These are phyloP conservation scores for Eupeodes latifasciatus DNA, from an alignment of 2,888 invertebrate species.

Conservation along the genomic window DNA sequence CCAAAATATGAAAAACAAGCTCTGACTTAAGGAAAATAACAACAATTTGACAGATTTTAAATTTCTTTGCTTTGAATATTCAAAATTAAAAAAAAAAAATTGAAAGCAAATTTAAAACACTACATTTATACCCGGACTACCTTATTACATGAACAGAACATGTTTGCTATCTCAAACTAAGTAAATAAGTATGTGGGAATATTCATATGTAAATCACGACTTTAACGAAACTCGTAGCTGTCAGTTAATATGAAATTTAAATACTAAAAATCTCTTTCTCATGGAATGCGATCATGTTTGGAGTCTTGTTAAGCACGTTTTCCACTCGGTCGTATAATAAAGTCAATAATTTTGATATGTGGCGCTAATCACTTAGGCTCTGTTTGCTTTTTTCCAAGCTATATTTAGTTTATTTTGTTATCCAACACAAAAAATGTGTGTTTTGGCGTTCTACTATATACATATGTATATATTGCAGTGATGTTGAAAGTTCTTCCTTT, in stretches of 20 bases:
- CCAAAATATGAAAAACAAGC: too few relatives aligned
- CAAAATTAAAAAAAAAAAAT: background rate
- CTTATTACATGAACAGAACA: conserved; percentile 6
- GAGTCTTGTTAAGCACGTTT: conserved; percentile 19
- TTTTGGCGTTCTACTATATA: conserved; percentile 15
- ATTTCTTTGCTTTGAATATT: background rate
- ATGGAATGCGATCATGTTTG: conserved; percentile 15
- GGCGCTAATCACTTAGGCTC: conserved; percentile 31
- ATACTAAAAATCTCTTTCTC: background rate
- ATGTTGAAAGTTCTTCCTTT: conserved; percentile 30
- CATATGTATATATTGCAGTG: conserved; percentile 3
- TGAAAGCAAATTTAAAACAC: background rate
- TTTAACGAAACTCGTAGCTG: background rate
- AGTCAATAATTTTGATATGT: conserved; percentile 30
- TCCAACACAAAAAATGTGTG: conserved; percentile 15
- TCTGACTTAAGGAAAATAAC: background rate
- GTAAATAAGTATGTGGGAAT: too few relatives aligned
- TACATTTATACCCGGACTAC: background rate
- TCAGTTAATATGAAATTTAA: conserved; percentile 23
- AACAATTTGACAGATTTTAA: too few relatives aligned
- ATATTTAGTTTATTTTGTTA: conserved; percentile 13
- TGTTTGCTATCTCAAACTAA: background rate
- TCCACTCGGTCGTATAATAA: background rate
- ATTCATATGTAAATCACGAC: conserved; percentile 12
- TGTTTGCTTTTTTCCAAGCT: conserved; percentile 12